Evolutionary conservation across 1,140 invertebrate genomes (phyloP).

Genomic region (Ips typographus): DNA sequence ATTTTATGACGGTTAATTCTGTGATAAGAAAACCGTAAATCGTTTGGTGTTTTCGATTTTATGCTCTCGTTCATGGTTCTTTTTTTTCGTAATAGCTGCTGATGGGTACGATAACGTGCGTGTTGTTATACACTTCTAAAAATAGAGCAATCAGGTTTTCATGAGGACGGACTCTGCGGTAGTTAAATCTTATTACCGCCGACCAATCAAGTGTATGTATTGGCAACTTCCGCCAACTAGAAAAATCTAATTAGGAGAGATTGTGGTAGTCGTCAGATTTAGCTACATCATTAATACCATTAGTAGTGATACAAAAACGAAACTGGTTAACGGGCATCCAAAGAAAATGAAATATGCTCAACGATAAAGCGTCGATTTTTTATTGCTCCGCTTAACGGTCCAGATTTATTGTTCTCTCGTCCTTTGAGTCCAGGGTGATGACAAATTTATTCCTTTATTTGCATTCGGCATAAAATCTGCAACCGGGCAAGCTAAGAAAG

Average conservation of each 20-base stretch:
- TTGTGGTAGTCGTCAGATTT: too few species aligned
- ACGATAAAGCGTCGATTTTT: slow-evolving; percentile 3
- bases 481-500: slow-evolving; percentile 19
- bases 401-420: slow-evolving; percentile 19
- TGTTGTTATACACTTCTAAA: too few species aligned
- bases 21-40: slow-evolving; percentile 24
- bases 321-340: not conserved
- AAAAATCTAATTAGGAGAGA: too few species aligned
- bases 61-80: slow-evolving; percentile 19
- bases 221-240: too few species aligned
- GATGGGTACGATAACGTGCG: not conserved
- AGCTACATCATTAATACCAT: too few species aligned
- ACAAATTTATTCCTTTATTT: slow-evolving; percentile 37
- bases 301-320: too few species aligned
- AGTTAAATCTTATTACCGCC: too few species aligned
- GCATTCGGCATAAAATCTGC: slow-evolving; percentile 33
- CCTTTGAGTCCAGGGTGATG: slow-evolving; percentile 26
- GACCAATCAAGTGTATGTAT: too few species aligned
- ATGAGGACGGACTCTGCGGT: too few species aligned
- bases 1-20: slow-evolving; percentile 21
- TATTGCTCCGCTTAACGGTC: slow-evolving; percentile 15
- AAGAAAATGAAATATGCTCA: slow-evolving; percentile 1
- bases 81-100: not conserved
- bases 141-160: too few species aligned
- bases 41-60: slow-evolving; percentile 25